phyloP scores from a whole-genome alignment of 2,797 vertebrate species.

The Merluccius polli region DNA sequence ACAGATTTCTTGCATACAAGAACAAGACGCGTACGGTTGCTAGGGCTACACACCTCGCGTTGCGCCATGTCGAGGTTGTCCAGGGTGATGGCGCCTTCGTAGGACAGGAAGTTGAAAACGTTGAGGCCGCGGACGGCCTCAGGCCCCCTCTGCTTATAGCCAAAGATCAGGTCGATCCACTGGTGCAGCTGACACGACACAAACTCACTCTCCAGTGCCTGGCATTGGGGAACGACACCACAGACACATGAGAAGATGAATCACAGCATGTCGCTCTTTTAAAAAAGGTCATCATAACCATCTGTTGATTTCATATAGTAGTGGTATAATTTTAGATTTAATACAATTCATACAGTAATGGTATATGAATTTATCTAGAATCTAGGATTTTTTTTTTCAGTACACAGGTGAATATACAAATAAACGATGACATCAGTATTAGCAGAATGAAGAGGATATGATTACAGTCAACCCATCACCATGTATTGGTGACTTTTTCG shows the following conservation, averaged over 20 bases:
- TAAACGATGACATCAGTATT: neutral
- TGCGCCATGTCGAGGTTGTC: conserved; percentile 86
- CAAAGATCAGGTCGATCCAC: conserved; percentile 98
- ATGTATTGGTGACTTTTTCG: too few species aligned
- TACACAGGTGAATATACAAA: neutral
- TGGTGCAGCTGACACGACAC: conserved; percentile 91
- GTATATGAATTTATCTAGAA: too few species aligned
- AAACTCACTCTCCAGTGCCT: conserved; percentile 94
- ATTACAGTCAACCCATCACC: too few species aligned
- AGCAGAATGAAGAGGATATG: neutral
- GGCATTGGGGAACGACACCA: neutral
- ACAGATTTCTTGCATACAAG: neutral
- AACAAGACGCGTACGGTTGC: too few species aligned
- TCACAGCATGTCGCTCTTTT: too few species aligned
- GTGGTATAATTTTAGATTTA: too few species aligned
- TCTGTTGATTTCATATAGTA: too few species aligned
- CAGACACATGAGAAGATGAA: neutral
- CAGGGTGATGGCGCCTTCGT: conserved; percentile 90
- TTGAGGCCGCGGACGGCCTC: conserved; percentile 93
- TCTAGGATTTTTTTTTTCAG: neutral
- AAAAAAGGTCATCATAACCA: too few species aligned
- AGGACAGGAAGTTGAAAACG: conserved; percentile 92
- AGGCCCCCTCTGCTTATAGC: conserved; percentile 96
- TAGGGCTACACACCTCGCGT: conserved; percentile 81
- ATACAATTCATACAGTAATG: too few species aligned